Conservation (phyloP, 2,888 invertebrate species). For the Drosophila emarginata region DNA sequence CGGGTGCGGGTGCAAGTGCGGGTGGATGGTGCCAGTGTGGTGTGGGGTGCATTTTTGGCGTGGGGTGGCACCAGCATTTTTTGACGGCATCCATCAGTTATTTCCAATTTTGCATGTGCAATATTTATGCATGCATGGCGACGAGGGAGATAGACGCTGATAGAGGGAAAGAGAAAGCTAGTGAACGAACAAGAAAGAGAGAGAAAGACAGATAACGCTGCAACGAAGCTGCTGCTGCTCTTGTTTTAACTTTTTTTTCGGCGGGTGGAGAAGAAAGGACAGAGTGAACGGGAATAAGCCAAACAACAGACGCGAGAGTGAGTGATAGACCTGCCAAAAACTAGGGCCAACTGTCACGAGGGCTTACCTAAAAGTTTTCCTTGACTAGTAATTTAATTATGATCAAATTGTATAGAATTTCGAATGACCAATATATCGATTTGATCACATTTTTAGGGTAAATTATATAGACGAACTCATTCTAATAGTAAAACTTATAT, state of each 20-base stretch:
- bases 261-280: not conserved
- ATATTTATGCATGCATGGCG: constrained; percentile 62
- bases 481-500: too few species aligned
- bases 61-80: constrained; percentile 57
- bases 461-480: too few species aligned
- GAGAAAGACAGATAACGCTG: constrained; percentile 44
- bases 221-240: constrained; percentile 30
- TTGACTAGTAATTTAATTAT: not conserved
- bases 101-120: constrained; percentile 71
- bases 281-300: constrained; percentile 29
- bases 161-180: not conserved
- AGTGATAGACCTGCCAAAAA: constrained; percentile 64
- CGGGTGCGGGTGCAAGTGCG: not conserved
- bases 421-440: too few species aligned
- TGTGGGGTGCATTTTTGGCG: constrained; percentile 14
- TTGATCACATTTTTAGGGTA: too few species aligned
- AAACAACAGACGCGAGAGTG: constrained; percentile 50
- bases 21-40: not conserved
- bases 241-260: constrained; percentile 27
- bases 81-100: constrained; percentile 74
- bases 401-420: too few species aligned
- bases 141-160: not conserved
- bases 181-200: not conserved
- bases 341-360: constrained; percentile 50
- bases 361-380: constrained; percentile 4